Conservation (phyloP, 2,888 invertebrate genomes). For the Arctia plantaginis region DNA sequence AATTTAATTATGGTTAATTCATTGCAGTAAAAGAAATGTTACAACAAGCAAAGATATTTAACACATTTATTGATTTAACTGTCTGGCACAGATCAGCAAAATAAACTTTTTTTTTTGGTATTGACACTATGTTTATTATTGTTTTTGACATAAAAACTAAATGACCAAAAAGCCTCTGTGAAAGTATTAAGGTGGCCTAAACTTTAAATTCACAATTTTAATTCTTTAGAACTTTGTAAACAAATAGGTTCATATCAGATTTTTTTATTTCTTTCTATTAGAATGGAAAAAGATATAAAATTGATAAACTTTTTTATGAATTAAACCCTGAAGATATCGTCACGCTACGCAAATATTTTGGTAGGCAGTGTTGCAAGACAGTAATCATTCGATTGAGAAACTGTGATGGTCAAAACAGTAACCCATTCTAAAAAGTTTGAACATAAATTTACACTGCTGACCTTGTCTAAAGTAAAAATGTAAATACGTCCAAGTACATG, state of each 20-base stretch:
- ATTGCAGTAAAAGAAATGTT: not conserved
- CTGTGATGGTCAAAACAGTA: slow-evolving; percentile 28
- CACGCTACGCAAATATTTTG: slow-evolving; percentile 29
- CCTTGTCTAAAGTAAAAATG: slow-evolving; percentile 43
- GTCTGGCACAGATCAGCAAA: not conserved
- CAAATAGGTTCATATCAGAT: not conserved
- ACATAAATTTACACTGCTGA: slow-evolving; percentile 34
- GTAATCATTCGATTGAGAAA: slow-evolving; percentile 32
- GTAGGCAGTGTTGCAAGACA: slow-evolving; percentile 37
- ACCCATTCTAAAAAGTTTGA: slow-evolving; percentile 31
- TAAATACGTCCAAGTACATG: slow-evolving; percentile 26
- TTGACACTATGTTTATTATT: not conserved
- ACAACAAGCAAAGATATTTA: not conserved
- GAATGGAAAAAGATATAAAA: not conserved
- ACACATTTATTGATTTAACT: not conserved
- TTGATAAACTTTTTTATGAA: slow-evolving; percentile 4
- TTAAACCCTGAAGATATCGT: slow-evolving; percentile 15
- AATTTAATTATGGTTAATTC: not conserved
- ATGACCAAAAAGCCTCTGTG: not conserved
- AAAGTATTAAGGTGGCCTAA: not conserved
- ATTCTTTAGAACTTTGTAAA: not conserved
- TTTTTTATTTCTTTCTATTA: not conserved
- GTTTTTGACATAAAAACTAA: not conserved
- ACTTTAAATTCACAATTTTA: not conserved
- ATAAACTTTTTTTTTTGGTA: not conserved